Conservation (phyloP, 2,888 invertebrate species). For the Campoplex nolae region DNA sequence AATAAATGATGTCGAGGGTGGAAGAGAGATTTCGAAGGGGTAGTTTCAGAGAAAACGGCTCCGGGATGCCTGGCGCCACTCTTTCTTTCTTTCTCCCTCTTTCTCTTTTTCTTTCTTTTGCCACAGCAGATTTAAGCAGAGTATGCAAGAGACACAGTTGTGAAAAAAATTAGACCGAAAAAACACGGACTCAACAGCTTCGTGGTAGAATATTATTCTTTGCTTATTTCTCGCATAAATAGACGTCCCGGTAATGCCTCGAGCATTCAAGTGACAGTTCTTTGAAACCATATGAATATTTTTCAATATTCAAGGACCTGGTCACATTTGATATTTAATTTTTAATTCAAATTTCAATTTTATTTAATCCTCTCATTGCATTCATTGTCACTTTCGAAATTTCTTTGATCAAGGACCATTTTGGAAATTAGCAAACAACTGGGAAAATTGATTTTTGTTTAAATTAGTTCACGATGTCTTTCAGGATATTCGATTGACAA, state of each 20-base stretch:
- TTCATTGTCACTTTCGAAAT: neutral
- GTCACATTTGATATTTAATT: too few relatives aligned
- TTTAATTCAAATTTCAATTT: too few relatives aligned
- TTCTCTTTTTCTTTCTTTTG: constrained; percentile 24
- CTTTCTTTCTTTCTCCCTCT: too few relatives aligned
- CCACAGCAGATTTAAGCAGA: constrained; percentile 20
- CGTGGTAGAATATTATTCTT: constrained; percentile 2
- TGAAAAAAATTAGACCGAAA: constrained; percentile 3
- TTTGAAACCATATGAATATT: neutral
- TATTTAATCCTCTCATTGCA: neutral
- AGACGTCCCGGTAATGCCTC: neutral
- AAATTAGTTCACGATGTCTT: neutral
- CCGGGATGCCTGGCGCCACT: constrained; percentile 68
- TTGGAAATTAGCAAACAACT: neutral
- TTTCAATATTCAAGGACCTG: neutral
- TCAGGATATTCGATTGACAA: too few relatives aligned
- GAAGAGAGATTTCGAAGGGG: constrained; percentile 45
- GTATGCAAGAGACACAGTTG: neutral
- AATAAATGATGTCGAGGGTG: constrained; percentile 37
- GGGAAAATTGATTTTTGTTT: neutral
- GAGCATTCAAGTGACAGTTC: neutral
- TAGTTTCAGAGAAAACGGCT: constrained; percentile 59
- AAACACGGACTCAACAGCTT: constrained; percentile 9
- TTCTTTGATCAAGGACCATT: neutral
- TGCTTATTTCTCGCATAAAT: neutral